Conservation (phyloP, 2,888 invertebrate genomes). For the Aporophyla nigra region DNA sequence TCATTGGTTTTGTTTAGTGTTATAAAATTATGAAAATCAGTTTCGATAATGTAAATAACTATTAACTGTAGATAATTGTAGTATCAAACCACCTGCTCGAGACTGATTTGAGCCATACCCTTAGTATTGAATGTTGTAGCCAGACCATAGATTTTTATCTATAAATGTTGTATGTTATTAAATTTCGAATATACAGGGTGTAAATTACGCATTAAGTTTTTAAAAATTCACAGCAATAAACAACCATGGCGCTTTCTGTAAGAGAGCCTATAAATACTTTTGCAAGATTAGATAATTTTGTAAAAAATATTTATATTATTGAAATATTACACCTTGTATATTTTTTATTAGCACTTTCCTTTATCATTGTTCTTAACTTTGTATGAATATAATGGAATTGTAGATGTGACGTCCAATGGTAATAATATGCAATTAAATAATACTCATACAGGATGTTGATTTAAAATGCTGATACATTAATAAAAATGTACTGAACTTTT, state of each 20-base stretch:
- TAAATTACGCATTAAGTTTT: constrained; percentile 44
- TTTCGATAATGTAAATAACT: constrained; percentile 81
- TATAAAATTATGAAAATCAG: constrained; percentile 71
- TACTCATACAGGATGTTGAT: constrained; percentile 54
- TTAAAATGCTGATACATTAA: constrained; percentile 18
- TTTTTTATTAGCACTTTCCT: constrained; percentile 57
- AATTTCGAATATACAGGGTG: constrained; percentile 67
- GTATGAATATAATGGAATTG: constrained; percentile 70
- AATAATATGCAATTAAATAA: constrained; percentile 60
- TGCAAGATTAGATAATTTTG: constrained; percentile 22
- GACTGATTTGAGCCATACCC: constrained; percentile 87
- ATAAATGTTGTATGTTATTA: constrained; percentile 64
- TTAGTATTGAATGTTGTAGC: constrained; percentile 71
- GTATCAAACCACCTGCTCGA: constrained; percentile 80
- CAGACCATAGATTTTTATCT: constrained; percentile 59
- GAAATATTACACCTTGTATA: constrained; percentile 67
- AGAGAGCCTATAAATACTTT: constrained; percentile 28
- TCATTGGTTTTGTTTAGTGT: constrained; percentile 66
- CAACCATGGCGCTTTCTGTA: constrained; percentile 21
- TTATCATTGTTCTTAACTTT: constrained; percentile 52
- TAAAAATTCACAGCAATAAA: constrained; percentile 22
- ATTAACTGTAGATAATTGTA: constrained; percentile 73
- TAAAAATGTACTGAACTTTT: neutral
- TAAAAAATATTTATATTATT: constrained; percentile 14
- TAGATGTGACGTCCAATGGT: constrained; percentile 78